phyloP scores from a whole-genome alignment of 2,113 vertebrate genomes.

The Stegostoma tigrinum region DNA sequence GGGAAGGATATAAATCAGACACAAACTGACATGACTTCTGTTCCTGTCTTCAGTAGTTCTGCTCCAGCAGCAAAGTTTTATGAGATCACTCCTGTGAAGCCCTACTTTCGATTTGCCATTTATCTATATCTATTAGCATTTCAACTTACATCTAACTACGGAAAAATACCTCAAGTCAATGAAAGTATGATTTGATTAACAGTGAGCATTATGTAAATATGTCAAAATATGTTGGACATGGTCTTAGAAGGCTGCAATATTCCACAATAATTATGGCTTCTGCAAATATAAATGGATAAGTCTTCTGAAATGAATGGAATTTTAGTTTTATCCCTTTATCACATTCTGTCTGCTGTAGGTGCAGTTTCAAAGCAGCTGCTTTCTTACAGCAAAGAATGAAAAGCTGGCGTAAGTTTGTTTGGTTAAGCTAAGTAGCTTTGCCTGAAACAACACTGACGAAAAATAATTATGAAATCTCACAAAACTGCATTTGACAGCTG shows the following conservation, averaged over 20 bases:
- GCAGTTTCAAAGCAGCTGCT: background rate
- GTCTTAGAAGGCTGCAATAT: background rate
- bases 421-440: background rate
- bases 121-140: background rate
- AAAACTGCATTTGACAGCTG: slow-evolving; percentile 11
- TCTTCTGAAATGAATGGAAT: background rate
- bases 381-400: background rate
- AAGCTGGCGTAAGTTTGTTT: background rate
- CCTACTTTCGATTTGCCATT: background rate
- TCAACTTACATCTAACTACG: background rate
- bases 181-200: background rate
- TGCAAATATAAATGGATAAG: background rate
- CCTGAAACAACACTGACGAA: background rate
- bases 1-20: background rate
- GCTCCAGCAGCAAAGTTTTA: background rate
- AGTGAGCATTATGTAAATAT: background rate
- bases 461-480: slow-evolving; percentile 20
- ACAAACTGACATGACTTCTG: background rate
- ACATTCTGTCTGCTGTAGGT: background rate
- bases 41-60: background rate
- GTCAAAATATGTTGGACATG: background rate
- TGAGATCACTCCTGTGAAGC: background rate
- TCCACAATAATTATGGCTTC: background rate
- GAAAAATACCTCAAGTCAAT: background rate
- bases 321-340: slow-evolving; percentile 19